These are phyloP conservation scores for Lineus longissimus DNA, from an alignment of 1,140 invertebrate genomes.

Conservation along the genomic window DNA sequence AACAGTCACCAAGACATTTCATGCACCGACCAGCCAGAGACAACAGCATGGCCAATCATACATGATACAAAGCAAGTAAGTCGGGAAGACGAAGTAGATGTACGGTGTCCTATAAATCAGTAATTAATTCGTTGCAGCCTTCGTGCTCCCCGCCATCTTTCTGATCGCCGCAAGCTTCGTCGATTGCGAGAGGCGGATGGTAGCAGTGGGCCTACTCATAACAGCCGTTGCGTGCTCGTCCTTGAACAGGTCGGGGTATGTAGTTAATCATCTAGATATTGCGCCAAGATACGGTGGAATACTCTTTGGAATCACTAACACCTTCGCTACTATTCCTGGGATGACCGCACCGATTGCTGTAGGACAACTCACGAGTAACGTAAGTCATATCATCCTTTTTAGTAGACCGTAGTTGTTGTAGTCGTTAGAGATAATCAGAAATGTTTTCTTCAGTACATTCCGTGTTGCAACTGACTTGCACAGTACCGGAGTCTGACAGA, in stretches of 20 bases:
- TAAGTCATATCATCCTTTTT: too few relatives aligned
- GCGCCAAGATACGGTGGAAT: slow-evolving; percentile 82
- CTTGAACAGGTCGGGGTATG: slow-evolving; percentile 63
- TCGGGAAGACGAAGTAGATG: too few relatives aligned
- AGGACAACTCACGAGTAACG: slow-evolving; percentile 42
- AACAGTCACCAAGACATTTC: too few relatives aligned
- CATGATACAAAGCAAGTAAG: too few relatives aligned
- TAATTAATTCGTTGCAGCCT: slow-evolving; percentile 60
- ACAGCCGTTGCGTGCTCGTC: slow-evolving; percentile 37
- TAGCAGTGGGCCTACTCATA: slow-evolving; percentile 35
- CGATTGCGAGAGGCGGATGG: slow-evolving; percentile 26
- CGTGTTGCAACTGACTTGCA: too few relatives aligned
- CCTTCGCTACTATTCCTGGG: slow-evolving; percentile 49
- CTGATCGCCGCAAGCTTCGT: slow-evolving; percentile 19
- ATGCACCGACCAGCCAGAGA: too few relatives aligned
- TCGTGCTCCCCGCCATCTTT: slow-evolving; percentile 20
- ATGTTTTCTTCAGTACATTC: too few relatives aligned
- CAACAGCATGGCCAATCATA: too few relatives aligned
- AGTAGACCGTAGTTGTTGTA: too few relatives aligned
- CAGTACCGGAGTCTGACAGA: too few relatives aligned
- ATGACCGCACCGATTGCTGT: slow-evolving; percentile 47
- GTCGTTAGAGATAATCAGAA: too few relatives aligned
- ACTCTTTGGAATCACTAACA: slow-evolving; percentile 52
- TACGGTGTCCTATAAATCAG: too few relatives aligned
- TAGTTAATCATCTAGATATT: slow-evolving; percentile 84